Evolutionary conservation across 2,888 invertebrate genomes (phyloP).

Genomic region (Lasioglossum lativentre): DNA sequence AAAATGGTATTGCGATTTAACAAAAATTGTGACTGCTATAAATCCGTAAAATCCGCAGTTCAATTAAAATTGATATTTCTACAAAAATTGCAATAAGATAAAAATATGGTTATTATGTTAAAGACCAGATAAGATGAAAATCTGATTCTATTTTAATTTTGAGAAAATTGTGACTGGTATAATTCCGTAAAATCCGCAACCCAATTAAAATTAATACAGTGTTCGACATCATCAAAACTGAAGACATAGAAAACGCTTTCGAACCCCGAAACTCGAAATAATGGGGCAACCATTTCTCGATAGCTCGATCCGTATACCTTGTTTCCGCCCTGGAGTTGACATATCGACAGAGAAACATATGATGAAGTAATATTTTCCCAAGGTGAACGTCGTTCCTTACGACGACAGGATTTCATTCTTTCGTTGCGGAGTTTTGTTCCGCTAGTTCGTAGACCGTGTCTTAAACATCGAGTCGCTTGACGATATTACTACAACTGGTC

Average conservation of each 20-base stretch:
- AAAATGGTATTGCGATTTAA: neutral
- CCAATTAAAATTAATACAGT: slow-evolving; percentile 8
- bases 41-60: neutral
- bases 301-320: slow-evolving; percentile 47
- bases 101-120: neutral
- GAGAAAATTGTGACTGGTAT: neutral
- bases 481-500: slow-evolving; percentile 46
- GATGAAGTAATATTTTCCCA: slow-evolving; percentile 72
- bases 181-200: neutral
- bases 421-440: slow-evolving; percentile 44
- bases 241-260: slow-evolving; percentile 23
- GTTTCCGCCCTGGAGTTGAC: slow-evolving; percentile 63
- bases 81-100: neutral
- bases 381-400: slow-evolving; percentile 52
- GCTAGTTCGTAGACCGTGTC: slow-evolving; percentile 40
- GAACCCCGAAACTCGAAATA: slow-evolving; percentile 32
- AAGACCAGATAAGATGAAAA: neutral
- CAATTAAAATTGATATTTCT: neutral
- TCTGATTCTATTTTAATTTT: neutral
- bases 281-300: slow-evolving; percentile 41
- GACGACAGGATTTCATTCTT: slow-evolving; percentile 57
- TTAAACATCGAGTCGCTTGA: slow-evolving; percentile 42
- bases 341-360: slow-evolving; percentile 73
- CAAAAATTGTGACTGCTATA: too few relatives aligned
- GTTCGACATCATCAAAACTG: neutral